Base-by-base conservation (phyloP, 2,888 invertebrate species). In the Brachypterus glaber region DNA sequence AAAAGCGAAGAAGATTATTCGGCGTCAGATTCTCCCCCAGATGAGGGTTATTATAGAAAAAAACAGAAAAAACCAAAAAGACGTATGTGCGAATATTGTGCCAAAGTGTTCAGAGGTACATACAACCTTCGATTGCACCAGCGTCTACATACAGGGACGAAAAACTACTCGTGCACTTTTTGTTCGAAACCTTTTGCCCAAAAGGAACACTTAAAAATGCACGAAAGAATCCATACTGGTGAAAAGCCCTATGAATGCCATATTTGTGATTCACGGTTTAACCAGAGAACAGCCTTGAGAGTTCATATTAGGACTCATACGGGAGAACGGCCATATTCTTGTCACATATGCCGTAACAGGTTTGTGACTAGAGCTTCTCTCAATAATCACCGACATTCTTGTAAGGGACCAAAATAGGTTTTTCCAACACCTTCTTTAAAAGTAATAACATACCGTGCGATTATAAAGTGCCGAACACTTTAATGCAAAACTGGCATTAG, bases 61-160 rank as follows among this genome's bases (percentile, higher is more conserved):
- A n/a, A n/a, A n/a, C n/a, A n/a, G n/a, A n/a, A n/a, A n/a, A n/a
- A n/a, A n/a, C n/a, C n/a, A n/a, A n/a, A n/a, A n/a, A n/a, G n/a
- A n/a, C n/a, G n/a, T n/a, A n/a, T 74, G 0, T 76, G 76, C 41
- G 74, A 75, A 39, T 59, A 70, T 3, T 76, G 76, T 39, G 74
- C 74, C 0, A 75, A 75, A 45, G 63, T 69, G 0, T 53, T 74
- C 2, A 62, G 67, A 1, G 70, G 63, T 30, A 61, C 58, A 12
- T 71, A 68, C 41, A 73, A 73, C 36, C 52, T 76, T 17, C 69
- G 69, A 37, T 64, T 69, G 15, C 74, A 76, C 44, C 64, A 68
- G 26, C 58, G 69, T 13, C 68, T 69, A 30, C 76, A 76, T 49
- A 64, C 66, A 1, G 72, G 71, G 3, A 66, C 70, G 27, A 73